Percentiles rank a stretch among this genome's conserved stretches.
Conservation (phyloP, 2,797 vertebrate genomes). For the Notoglanidium macrostoma region DNA sequence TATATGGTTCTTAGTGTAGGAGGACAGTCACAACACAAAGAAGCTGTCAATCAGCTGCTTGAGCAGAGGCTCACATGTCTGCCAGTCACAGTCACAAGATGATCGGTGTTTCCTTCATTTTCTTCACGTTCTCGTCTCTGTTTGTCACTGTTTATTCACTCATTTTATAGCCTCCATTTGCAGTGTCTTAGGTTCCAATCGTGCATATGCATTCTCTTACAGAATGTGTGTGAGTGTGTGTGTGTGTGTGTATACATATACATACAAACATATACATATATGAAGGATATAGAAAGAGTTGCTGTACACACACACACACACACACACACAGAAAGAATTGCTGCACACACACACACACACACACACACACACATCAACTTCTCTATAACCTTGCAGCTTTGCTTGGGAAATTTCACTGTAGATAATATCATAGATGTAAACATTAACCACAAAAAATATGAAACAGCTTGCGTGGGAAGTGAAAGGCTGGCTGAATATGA, state of each 20-base stretch:
- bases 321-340: no score
- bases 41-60: slow-evolving; percentile 28
- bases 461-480: slow-evolving; percentile 27
- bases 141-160: neutral
- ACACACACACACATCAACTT: no score
- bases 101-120: neutral
- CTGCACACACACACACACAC: no score
- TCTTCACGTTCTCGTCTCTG: neutral
- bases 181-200: slow-evolving; percentile 6
- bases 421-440: slow-evolving; percentile 48
- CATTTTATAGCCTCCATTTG: slow-evolving; percentile 19
- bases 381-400: slow-evolving; percentile 28
- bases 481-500: slow-evolving; percentile 47
- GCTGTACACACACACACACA: neutral
- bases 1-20: neutral
- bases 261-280: no score
- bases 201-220: slow-evolving; percentile 13
- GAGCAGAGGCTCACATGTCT: slow-evolving; percentile 2
- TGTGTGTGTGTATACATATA: no score
- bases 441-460: slow-evolving; percentile 49
- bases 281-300: neutral
- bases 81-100: slow-evolving; percentile 6
- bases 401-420: slow-evolving; percentile 26
- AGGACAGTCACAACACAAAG: slow-evolving; percentile 1
- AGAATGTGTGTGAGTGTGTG: neutral